Evolutionary conservation across 1,140 invertebrate species (phyloP).

Genomic region (Trichonephila inaurata): DNA sequence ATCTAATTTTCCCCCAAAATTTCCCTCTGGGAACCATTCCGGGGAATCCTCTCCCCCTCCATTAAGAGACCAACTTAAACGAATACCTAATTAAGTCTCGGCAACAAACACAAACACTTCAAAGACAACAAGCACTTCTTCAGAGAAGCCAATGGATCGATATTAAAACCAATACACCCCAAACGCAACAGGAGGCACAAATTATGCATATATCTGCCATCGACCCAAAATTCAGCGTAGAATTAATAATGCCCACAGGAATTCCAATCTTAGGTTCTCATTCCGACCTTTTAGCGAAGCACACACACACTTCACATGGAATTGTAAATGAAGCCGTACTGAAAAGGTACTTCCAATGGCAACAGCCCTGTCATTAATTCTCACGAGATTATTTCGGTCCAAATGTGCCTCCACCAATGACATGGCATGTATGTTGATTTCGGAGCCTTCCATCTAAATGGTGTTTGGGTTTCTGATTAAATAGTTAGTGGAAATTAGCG

Average conservation of each 20-base stretch:
- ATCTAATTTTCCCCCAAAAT: too few relatives aligned
- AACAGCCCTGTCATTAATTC: neutral
- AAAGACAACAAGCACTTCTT: neutral
- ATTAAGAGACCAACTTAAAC: neutral
- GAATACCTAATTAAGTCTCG: neutral
- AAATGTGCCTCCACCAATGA: neutral
- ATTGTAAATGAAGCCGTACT: slow-evolving; percentile 2
- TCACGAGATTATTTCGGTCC: neutral
- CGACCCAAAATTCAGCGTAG: neutral
- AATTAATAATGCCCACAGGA: slow-evolving; percentile 26
- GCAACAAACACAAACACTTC: neutral
- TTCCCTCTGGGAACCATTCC: too few relatives aligned
- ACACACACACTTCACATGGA: slow-evolving; percentile 5
- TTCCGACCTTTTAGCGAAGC: neutral
- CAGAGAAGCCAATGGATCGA: neutral
- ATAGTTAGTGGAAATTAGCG: neutral
- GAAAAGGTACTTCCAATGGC: neutral
- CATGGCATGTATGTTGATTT: neutral
- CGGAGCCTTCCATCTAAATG: neutral
- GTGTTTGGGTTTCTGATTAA: neutral
- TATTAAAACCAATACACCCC: neutral
- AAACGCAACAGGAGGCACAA: neutral
- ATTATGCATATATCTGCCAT: neutral
- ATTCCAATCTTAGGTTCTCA: neutral
- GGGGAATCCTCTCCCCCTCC: neutral